Percentiles rank a stretch among this genome's conserved stretches.
Evolutionary conservation across 2,888 invertebrate species (phyloP).

Genomic region (Tachystola acroxantha): DNA sequence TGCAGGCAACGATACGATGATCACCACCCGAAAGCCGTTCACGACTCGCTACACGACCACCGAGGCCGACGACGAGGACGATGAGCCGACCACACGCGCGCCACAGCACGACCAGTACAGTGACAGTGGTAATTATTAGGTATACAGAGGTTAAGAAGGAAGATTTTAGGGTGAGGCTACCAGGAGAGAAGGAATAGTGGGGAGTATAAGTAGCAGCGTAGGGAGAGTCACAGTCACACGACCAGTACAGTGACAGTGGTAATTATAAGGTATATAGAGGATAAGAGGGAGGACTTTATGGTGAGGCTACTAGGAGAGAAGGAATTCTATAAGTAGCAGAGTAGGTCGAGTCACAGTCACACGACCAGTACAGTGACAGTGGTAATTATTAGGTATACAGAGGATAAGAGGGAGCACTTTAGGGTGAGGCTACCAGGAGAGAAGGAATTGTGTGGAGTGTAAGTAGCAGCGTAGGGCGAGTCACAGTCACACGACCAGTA

Average conservation of each 20-base stretch:
- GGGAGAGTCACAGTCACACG: no score
- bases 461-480: no score
- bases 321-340: no score
- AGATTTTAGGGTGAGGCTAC: constrained; percentile 2
- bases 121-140: constrained; percentile 78
- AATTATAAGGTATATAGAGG: no score
- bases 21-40: constrained; percentile 51
- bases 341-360: constrained; percentile 35
- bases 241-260: no score
- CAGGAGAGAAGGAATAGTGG: no score
- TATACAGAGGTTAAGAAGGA: constrained; percentile 34
- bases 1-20: constrained; percentile 56
- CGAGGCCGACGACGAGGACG: constrained; percentile 45
- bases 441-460: no score
- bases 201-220: no score
- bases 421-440: constrained; percentile 1
- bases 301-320: no score
- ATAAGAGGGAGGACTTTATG: no score
- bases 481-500: no score
- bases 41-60: constrained; percentile 60
- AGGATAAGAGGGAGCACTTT: no score
- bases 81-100: constrained; percentile 32
- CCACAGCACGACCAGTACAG: constrained; percentile 59
- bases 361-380: constrained; percentile 72
- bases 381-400: constrained; percentile 75